phyloP scores from a whole-genome alignment of 1,140 invertebrate genomes.

The Bombus sibiricus region DNA sequence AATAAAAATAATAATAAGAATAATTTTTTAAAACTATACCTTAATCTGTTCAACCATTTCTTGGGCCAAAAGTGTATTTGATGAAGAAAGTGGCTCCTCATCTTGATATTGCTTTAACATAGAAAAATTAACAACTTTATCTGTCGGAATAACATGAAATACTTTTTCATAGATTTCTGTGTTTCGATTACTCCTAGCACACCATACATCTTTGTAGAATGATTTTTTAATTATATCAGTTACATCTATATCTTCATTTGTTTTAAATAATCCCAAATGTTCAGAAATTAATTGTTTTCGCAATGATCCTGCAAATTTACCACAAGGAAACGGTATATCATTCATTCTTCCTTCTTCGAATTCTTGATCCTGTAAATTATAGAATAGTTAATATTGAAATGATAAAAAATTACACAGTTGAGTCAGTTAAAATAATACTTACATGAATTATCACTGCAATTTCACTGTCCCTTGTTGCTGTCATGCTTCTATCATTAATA shows the following conservation, averaged over 20 bases:
- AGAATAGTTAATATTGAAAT: slow-evolving; percentile 14
- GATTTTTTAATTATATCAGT: slow-evolving; percentile 89
- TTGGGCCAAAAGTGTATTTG: slow-evolving; percentile 87
- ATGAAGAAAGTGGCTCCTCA: slow-evolving; percentile 85
- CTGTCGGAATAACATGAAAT: slow-evolving; percentile 93
- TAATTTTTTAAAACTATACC: slow-evolving; percentile 74
- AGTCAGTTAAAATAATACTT: slow-evolving; percentile 44
- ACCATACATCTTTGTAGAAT: slow-evolving; percentile 93
- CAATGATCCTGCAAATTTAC: slow-evolving; percentile 92
- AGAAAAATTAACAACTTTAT: slow-evolving; percentile 89
- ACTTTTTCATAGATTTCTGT: slow-evolving; percentile 95
- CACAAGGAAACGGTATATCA: slow-evolving; percentile 89
- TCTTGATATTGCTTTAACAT: slow-evolving; percentile 89
- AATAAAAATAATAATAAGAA: not conserved
- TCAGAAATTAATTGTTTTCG: slow-evolving; percentile 94
- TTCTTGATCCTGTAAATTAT: slow-evolving; percentile 87
- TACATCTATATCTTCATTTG: slow-evolving; percentile 83
- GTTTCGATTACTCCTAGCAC: slow-evolving; percentile 89
- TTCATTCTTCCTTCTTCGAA: slow-evolving; percentile 92
- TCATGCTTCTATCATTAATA: slow-evolving; percentile 97
- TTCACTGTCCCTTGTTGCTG: slow-evolving; percentile 97
- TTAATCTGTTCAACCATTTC: slow-evolving; percentile 88
- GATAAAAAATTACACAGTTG: not conserved
- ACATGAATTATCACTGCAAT: slow-evolving; percentile 93
- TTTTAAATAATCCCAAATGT: slow-evolving; percentile 88